Evolutionary conservation across 2,888 invertebrate genomes (phyloP).

Genomic region (Gastrophysa polygoni): DNA sequence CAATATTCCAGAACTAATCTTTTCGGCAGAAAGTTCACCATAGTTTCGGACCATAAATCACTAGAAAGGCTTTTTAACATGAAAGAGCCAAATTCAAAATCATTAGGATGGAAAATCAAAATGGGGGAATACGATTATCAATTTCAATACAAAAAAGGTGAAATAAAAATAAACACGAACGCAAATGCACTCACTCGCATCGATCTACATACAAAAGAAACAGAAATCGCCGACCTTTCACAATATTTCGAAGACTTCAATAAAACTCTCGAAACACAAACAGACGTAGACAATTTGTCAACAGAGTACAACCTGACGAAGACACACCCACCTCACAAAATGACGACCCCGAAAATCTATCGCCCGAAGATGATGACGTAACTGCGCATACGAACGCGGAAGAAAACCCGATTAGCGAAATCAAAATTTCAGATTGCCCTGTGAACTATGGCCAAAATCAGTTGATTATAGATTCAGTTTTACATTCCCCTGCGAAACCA

Average conservation of each 20-base stretch:
- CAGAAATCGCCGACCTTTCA: not conserved
- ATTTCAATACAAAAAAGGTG: not conserved
- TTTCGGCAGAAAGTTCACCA: conserved; percentile 11
- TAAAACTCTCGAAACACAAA: not conserved
- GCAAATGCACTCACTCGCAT: conserved; percentile 15
- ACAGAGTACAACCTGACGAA: not conserved
- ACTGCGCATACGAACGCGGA: not conserved
- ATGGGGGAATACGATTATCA: conserved; percentile 20
- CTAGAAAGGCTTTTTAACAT: conserved; percentile 32
- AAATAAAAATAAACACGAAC: conserved; percentile 16
- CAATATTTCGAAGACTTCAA: not conserved
- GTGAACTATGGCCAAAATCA: not conserved
- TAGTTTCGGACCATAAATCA: conserved; percentile 29
- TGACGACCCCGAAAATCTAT: not conserved
- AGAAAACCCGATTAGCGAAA: not conserved
- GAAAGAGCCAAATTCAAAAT: conserved; percentile 21
- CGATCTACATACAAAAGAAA: conserved; percentile 6
- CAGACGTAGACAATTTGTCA: not conserved
- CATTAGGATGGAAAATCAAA: conserved; percentile 16
- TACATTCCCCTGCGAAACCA: not conserved
- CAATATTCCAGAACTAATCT: too few relatives aligned
- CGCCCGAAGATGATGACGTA: not conserved
- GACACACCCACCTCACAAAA: not conserved
- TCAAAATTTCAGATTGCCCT: not conserved
- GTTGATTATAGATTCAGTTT: not conserved